Percentiles rank a stretch among this genome's conserved stretches.
Conservation (phyloP, 2,113 vertebrate genomes). For the Oreochromis niloticus region DNA sequence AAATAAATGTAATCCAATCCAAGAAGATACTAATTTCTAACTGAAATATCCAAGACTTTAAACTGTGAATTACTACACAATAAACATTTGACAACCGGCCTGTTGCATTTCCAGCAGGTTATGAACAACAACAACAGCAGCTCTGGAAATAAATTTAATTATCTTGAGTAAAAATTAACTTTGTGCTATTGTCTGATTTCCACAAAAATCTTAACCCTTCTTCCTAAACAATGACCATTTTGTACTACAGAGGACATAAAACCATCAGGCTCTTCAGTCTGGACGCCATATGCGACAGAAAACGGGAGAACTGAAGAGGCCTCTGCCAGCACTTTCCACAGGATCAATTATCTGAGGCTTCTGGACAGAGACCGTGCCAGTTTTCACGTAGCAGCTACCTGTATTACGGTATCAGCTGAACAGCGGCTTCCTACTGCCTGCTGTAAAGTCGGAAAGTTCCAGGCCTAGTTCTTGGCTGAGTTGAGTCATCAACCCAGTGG, state of each 20-base stretch:
- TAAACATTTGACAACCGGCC: not conserved
- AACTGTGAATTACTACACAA: not conserved
- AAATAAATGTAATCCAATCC: not conserved
- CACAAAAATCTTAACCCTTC: not conserved
- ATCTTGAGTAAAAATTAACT: not conserved
- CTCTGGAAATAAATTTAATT: not conserved
- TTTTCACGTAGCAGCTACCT: not conserved
- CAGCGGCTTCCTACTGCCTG: not conserved
- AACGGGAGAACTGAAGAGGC: slow-evolving; percentile 26
- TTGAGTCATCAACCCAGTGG: slow-evolving; percentile 57
- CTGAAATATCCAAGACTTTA: not conserved
- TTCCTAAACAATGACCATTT: not conserved
- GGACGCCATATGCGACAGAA: slow-evolving; percentile 52
- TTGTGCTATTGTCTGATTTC: not conserved
- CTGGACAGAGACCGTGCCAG: not conserved
- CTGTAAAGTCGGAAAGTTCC: slow-evolving; percentile 8
- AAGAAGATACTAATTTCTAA: not conserved
- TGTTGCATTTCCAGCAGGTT: not conserved
- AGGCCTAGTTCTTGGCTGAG: slow-evolving; percentile 25
- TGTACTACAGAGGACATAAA: not conserved
- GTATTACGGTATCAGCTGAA: not conserved
- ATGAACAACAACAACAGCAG: not conserved
- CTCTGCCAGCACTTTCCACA: slow-evolving; percentile 44
- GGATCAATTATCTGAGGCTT: slow-evolving; percentile 11
- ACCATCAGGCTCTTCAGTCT: not conserved